Conservation (phyloP, 2,888 invertebrate species). For the Catocala fraxini region DNA sequence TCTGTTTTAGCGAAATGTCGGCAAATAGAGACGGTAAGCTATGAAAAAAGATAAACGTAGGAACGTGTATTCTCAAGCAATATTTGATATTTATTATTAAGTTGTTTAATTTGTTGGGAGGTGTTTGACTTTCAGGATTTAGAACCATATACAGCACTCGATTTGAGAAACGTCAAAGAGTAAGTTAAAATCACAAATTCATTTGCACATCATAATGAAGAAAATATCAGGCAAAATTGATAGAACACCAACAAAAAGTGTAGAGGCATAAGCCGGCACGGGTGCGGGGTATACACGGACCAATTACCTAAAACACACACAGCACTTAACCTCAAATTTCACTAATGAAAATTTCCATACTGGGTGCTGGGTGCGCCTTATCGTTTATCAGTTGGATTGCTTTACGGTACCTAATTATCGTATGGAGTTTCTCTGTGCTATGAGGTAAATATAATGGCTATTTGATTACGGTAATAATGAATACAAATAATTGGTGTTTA, state of each 20-base stretch:
- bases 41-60: constrained; percentile 12
- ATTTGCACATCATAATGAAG: constrained; percentile 47
- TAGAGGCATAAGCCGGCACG: constrained; percentile 66
- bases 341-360: constrained; percentile 84
- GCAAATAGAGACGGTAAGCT: constrained; percentile 10
- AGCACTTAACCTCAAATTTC: constrained; percentile 81
- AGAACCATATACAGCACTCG: no score
- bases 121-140: neutral
- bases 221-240: constrained; percentile 63
- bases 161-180: neutral
- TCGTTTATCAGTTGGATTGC: constrained; percentile 80
- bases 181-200: constrained; percentile 33
- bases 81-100: constrained; percentile 29
- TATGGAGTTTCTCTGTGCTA: constrained; percentile 58
- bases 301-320: constrained; percentile 85
- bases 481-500: neutral
- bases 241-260: constrained; percentile 75
- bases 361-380: constrained; percentile 77
- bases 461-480: constrained; percentile 8
- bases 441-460: constrained; percentile 1
- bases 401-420: constrained; percentile 75
- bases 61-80: constrained; percentile 78
- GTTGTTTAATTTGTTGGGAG: neutral
- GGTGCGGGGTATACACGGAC: constrained; percentile 71
- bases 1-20: constrained; percentile 18